Percentiles rank a stretch among this genome's conserved stretches.
Conservation (phyloP, 2,888 invertebrate genomes). For the Orchesellides sinensis region DNA sequence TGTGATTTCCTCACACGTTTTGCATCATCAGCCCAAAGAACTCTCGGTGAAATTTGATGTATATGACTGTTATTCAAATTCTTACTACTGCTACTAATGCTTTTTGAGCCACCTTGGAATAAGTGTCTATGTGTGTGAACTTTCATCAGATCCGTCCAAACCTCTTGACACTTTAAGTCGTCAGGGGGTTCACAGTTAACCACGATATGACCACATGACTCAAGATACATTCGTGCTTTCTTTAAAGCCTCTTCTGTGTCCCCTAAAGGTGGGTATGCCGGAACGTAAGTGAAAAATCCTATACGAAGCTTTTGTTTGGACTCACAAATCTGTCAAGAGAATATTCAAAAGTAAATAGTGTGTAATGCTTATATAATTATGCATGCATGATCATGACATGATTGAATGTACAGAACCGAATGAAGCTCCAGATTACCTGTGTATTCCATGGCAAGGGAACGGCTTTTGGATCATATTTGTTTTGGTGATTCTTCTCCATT, state of each 20-base stretch:
- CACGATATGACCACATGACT: conserved; percentile 61
- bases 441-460: conserved; percentile 66
- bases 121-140: conserved; percentile 38
- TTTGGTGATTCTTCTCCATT: conserved; percentile 55
- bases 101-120: no score
- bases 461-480: conserved; percentile 55
- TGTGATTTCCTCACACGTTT: conserved; percentile 17
- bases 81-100: background rate
- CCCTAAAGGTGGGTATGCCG: conserved; percentile 43
- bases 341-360: background rate
- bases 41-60: conserved; percentile 21
- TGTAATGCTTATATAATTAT: background rate
- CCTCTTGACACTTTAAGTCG: conserved; percentile 50
- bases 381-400: background rate
- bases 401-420: background rate
- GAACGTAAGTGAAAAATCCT: conserved; percentile 53
- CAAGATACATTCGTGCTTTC: conserved; percentile 49
- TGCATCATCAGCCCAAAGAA: conserved; percentile 48
- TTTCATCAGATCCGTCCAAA: conserved; percentile 46
- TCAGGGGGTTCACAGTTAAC: conserved; percentile 56
- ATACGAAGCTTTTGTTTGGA: conserved; percentile 64
- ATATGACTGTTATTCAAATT: background rate
- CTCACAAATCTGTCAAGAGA: conserved; percentile 36
- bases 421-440: conserved; percentile 37
- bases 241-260: conserved; percentile 47